These are phyloP conservation scores for Corythoichthys intestinalis DNA, from an alignment of 2,113 vertebrate genomes.

Conservation along the genomic window DNA sequence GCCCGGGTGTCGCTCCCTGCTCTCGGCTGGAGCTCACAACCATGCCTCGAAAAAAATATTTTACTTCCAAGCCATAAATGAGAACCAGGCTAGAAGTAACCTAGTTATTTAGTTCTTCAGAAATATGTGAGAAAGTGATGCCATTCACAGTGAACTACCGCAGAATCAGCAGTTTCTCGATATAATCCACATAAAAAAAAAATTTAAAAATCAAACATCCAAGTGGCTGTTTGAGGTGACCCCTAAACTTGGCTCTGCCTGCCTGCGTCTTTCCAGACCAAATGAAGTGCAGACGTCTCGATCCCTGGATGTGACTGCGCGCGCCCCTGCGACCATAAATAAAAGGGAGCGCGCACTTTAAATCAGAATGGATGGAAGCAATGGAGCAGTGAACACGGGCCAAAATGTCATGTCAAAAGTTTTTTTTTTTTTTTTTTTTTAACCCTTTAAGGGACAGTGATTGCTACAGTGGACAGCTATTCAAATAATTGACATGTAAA, in stretches of 20 bases:
- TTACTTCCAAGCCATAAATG: slow-evolving; percentile 18
- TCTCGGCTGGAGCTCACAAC: slow-evolving; percentile 35
- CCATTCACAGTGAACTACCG: background rate
- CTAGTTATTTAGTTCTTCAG: background rate
- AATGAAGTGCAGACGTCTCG: background rate
- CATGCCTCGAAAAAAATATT: slow-evolving; percentile 50
- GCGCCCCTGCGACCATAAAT: background rate
- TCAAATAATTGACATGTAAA: no score
- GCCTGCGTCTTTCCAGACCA: background rate
- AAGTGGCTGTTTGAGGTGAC: background rate
- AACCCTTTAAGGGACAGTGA: no score
- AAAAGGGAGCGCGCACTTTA: background rate
- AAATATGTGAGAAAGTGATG: background rate
- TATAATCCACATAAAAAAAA: background rate
- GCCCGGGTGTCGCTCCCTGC: slow-evolving; percentile 58
- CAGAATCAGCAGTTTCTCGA: background rate
- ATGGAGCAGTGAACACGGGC: background rate
- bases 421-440: no score
- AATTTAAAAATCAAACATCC: background rate
- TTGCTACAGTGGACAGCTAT: no score
- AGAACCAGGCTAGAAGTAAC: background rate
- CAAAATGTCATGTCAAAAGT: background rate
- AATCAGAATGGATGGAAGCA: background rate
- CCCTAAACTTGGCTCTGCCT: no score
- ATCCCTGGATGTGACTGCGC: background rate